Conservation (phyloP, 2,888 invertebrate genomes). For the Leistus spinibarbis region DNA sequence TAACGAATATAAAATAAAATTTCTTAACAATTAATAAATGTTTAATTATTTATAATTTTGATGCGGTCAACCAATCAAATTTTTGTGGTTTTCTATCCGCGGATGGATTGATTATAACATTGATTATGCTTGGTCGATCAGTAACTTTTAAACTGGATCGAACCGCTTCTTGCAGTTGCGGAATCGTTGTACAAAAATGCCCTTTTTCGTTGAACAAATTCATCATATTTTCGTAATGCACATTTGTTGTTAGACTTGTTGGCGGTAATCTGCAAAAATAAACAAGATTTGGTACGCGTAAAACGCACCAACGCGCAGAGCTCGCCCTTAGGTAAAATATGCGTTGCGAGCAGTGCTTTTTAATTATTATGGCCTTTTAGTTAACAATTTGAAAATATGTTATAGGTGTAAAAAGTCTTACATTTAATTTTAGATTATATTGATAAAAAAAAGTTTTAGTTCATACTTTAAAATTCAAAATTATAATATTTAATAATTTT, state of each 20-base stretch:
- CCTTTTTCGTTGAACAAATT: constrained; percentile 84
- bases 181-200: constrained; percentile 76
- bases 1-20: neutral
- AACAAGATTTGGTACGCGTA: too few species aligned
- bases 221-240: constrained; percentile 90
- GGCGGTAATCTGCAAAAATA: constrained; percentile 76
- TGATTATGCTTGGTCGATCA: constrained; percentile 85
- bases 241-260: constrained; percentile 75
- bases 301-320: too few species aligned
- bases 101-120: constrained; percentile 85
- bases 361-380: too few species aligned
- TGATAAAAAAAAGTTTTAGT: too few species aligned
- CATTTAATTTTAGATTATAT: too few species aligned
- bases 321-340: too few species aligned
- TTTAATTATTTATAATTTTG: constrained; percentile 72
- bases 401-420: too few species aligned
- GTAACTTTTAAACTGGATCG: constrained; percentile 68
- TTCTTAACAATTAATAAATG: too few species aligned
- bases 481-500: too few species aligned
- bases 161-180: constrained; percentile 76
- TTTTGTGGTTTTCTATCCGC: constrained; percentile 91
- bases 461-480: too few species aligned
- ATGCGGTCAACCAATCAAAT: constrained; percentile 91
- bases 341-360: too few species aligned
- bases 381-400: too few species aligned